Conservation (phyloP, 1,140 invertebrate species). For the Leptoteleia sp. region DNA sequence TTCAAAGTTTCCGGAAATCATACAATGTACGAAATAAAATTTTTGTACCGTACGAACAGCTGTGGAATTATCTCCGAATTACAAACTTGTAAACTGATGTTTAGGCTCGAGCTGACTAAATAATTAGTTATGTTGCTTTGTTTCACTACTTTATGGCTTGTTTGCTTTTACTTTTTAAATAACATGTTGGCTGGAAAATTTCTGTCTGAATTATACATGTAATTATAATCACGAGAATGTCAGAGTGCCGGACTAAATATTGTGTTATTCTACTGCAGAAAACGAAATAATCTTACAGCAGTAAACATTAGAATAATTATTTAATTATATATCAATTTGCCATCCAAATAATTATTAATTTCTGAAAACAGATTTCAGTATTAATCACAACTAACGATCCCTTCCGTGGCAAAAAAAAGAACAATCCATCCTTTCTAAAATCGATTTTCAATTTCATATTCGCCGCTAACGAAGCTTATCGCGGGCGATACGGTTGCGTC, state of each 20-base stretch:
- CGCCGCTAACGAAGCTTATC: slow-evolving; percentile 32
- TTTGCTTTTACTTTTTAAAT: too few species aligned
- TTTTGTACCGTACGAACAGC: slow-evolving; percentile 9
- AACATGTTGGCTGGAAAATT: too few species aligned
- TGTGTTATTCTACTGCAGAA: too few species aligned
- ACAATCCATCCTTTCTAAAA: slow-evolving; percentile 8
- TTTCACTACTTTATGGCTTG: too few species aligned
- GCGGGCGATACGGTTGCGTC: slow-evolving; percentile 15
- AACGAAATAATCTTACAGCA: too few species aligned
- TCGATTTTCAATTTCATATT: slow-evolving; percentile 45
- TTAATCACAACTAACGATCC: neutral
- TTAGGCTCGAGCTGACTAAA: neutral
- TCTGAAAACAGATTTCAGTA: too few species aligned
- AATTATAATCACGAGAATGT: too few species aligned
- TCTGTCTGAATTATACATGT: too few species aligned
- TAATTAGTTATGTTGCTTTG: slow-evolving; percentile 1
- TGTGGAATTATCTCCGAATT: slow-evolving; percentile 43
- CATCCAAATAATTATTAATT: too few species aligned
- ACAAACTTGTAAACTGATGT: slow-evolving; percentile 24
- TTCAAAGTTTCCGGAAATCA: slow-evolving; percentile 47
- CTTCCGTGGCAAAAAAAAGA: neutral
- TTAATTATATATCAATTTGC: too few species aligned
- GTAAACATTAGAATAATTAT: too few species aligned
- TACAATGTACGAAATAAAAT: slow-evolving; percentile 45
- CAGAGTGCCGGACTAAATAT: too few species aligned